Base-by-base conservation (phyloP, 2,797 vertebrate species). In the Micromesistius poutassou region DNA sequence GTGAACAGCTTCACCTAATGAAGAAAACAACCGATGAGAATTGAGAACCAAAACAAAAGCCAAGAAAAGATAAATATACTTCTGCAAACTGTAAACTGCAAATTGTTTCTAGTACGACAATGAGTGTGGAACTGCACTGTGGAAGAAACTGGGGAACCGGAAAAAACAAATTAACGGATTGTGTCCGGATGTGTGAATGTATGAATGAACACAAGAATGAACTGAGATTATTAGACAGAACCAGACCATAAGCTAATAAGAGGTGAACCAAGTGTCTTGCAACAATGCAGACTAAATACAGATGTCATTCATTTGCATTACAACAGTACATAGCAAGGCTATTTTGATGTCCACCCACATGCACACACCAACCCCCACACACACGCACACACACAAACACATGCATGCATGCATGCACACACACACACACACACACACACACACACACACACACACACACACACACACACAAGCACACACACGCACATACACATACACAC, bases 1-100 rank as follows among this genome's bases (percentile, higher is more conserved):
- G 87, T 99, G 97, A 7, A 99, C 96, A 0, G 97, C 97, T 92
- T 99, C 97, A 76, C 98, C 97, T 99, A 28, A 28, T 50, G 84
- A 36, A 0, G 10, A 0, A 46, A 8, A 75, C 22, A 40, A 40
- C 73, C 71, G 82, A 30, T 42, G 40, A 42, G 40, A 42, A 42
- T 38, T 36, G 3, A 84, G 38, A 10, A 62, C 25, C 7, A 25
- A 62, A 62, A n/a, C n/a, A 1, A 62, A n/a, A n/a, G 8, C 7
- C 1, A 0, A 25, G 55, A n/a, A 6, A n/a, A 25, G 22, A 62
- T 62, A 25, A 62, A 62, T 8, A 5, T 62, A 62, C 50, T 25
- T 62, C n/a, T 8, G 19, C 7, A 62, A 62, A 25, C 55, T n/a
- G n/a, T n/a, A n/a, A n/a, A n/a, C n/a, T n/a, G n/a, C n/a, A 22